Evolutionary conservation across 2,797 vertebrate species (phyloP).

Genomic region (Delichon dasypus): DNA sequence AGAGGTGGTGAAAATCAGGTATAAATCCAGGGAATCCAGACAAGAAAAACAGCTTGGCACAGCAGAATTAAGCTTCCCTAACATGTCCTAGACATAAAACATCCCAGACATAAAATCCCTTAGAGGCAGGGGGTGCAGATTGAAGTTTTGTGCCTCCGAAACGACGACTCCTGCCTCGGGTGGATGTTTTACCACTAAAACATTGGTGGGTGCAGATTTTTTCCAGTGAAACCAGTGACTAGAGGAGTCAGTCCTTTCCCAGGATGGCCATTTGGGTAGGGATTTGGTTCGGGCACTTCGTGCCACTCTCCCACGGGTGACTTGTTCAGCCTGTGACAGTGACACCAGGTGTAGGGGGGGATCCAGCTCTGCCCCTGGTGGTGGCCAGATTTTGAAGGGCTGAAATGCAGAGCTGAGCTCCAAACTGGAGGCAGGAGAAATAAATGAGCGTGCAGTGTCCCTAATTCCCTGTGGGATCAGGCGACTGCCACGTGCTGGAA

Average conservation of each 20-base stretch:
- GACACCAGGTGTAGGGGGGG: accelerated
- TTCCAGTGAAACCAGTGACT: background rate
- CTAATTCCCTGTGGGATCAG: background rate
- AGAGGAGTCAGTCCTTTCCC: background rate
- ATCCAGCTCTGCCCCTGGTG: background rate
- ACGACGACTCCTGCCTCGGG: background rate
- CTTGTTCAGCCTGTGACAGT: background rate
- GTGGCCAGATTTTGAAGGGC: background rate
- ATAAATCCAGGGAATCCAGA: background rate
- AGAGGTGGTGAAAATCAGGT: background rate
- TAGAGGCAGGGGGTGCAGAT: background rate
- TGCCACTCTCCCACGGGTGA: background rate
- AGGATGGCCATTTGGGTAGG: background rate
- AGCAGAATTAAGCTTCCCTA: background rate
- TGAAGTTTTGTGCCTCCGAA: background rate
- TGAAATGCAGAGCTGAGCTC: background rate
- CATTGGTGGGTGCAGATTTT: accelerated
- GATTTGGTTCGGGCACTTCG: background rate
- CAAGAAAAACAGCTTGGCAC: background rate
- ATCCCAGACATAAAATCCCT: background rate
- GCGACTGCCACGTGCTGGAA: background rate
- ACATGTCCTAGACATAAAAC: background rate
- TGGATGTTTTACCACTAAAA: background rate
- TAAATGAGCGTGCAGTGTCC: background rate
- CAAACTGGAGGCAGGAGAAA: background rate